Evolutionary conservation across 2,797 vertebrate genomes (phyloP), one percentile per base, ranked within the genome.

Genomic region (Pelodytes ibericus): DNA sequence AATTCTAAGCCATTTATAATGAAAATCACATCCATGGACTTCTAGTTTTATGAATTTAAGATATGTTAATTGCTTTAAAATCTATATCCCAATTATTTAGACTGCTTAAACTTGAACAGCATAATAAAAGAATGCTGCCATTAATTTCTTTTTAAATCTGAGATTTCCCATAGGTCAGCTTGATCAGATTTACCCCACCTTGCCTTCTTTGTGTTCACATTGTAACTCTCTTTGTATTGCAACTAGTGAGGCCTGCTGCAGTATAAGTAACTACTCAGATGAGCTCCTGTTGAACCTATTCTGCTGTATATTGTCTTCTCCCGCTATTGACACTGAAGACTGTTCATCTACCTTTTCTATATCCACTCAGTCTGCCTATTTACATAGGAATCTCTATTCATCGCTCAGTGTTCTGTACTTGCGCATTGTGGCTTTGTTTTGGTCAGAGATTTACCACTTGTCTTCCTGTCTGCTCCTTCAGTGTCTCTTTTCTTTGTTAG

Each of bases 341-440:
- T 27, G 27, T 41, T 75, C 60, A 75, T 41, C 74, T 39, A n/a
- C 36, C 69, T 70, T 44, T 70, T 57, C 20, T 56, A 36, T 63
- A 53, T 30, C 41, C 59, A 69, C 59, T 69, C 44, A 18, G 22
- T 22, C 22, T 3, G 24, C 44, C 36, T 62, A 33, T 62, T 69
- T 51, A 61, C 58, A 56, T 41, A 51, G 65, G 22, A 22, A 27
- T 70, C 57, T 62, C 47, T 63, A 30, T 76, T 63, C 56, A 68
- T 68, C 39, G 20, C n/a, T n/a, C 27, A 24, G 47, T 59, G 11
- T 68, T 13, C 22, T 11, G 5, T 27, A 22, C 39, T 29, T 27
- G n/a, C 18, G 39, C 16, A 1, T 29, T 62, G 60, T 47, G 24
- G 41, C 51, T 74, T 24, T 62, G 30, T 76, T 24, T 69, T 61